These are phyloP conservation scores for Ageneiosus marmoratus DNA, from an alignment of 2,113 vertebrate species.

Conservation along the genomic window DNA sequence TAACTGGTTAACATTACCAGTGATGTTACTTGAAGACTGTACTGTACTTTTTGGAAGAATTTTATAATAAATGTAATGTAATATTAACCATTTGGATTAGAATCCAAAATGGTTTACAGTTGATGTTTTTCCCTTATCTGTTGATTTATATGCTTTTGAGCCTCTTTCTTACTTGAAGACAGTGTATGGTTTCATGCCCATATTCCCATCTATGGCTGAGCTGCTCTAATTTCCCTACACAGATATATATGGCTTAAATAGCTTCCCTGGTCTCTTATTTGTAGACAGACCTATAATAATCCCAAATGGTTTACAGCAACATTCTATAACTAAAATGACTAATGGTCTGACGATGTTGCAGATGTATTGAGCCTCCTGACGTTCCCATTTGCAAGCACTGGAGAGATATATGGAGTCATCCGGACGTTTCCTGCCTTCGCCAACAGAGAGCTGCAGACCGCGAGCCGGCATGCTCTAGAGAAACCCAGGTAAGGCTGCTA, in stretches of 20 bases:
- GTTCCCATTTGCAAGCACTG: constrained; percentile 84
- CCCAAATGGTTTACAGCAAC: neutral
- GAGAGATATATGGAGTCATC: constrained; percentile 82
- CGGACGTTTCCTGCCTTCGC: constrained; percentile 79
- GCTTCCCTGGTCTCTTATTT: neutral
- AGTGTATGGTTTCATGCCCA: neutral
- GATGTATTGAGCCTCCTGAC: constrained; percentile 76
- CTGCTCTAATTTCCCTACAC: neutral
- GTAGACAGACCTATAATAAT: neutral
- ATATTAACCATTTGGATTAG: no score
- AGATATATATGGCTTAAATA: neutral
- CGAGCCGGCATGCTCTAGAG: constrained; percentile 70
- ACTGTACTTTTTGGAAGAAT: no score
- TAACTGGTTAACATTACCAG: neutral
- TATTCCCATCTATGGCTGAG: neutral
- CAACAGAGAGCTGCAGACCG: constrained; percentile 79
- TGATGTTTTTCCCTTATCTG: neutral
- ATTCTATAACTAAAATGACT: neutral
- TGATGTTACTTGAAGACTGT: neutral
- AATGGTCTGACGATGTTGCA: constrained; percentile 58
- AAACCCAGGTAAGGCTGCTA: constrained; percentile 78
- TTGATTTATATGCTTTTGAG: neutral
- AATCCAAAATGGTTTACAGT: neutral
- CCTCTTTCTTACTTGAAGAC: neutral
- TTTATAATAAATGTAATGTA: no score